Base-by-base conservation (phyloP, 1,140 invertebrate species). In the Dufourea novaeangliae region DNA sequence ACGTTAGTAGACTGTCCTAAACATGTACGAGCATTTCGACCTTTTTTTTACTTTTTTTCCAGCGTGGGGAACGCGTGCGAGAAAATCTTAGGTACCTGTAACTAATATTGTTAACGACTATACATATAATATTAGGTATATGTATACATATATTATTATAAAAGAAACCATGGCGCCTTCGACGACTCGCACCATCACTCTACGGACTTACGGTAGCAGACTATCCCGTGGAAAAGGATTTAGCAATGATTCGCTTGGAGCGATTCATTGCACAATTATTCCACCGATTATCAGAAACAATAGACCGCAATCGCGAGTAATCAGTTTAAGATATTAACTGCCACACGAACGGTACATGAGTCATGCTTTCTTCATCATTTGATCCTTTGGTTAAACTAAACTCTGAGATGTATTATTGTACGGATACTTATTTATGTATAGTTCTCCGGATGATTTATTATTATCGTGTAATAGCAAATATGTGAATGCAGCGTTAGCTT, bases 21-120 rank as follows among this genome's bases (percentile, higher is more conserved):
- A 50, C 78, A 78, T 81, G 69, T 86, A 87, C 32, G 39, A 83
- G 52, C 56, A 80, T 74, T 73, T 79, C 63, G 68, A 83, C 41
- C n/a, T n/a, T 80, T 83, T 83, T 85, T 74, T 80, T 80, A 85
- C 83, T 78, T 77, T 79, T n/a, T 71, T 83, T 80, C 50, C 67
- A 46, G 54, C 64, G 69, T 69, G 66, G 61, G 52, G 27, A 70
- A 78, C 73, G 66, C 81, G 72, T 86, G 68, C 81, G 77, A 80
- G 71, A 80, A 68, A 78, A 78, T 74, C 78, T 81, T 86, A 85
- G 68, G 72, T 83, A 86, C 73, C 75, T 74, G 78, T 82, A 86
- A 77, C 70, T 74, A 67, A 77, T 62, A 68, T 59, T 67, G 52
- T 75, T 68, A 78, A 84, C 66, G 69, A 76, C 70, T 77, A 57